Base-by-base conservation (phyloP, 2,888 invertebrate genomes). In the Syrista parreyssii region DNA sequence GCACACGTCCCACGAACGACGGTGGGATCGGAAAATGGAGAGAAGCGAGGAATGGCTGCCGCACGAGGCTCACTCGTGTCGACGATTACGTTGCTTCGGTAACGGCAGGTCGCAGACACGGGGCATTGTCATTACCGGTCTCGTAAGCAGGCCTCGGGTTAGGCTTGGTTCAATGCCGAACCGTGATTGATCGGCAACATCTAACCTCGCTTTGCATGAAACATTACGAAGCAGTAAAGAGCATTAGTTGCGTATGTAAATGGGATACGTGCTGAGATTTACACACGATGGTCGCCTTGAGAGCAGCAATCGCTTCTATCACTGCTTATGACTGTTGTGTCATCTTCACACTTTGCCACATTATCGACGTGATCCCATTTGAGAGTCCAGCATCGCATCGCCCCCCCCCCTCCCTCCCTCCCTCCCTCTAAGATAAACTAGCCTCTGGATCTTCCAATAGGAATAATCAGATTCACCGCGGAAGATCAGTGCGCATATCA, bases 141-240 rank as follows among this genome's bases (percentile, higher is more conserved):
- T 23, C 55, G 23, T 55, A 55, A 55, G 9, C 55, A 55, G 55
- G 55, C 55, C 23, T 55, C 55, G 71, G 71, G 71, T 71, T 71
- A 31, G 71, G 74, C 34, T 35, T 32, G 74, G 74, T 74, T 74
- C 74, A 74, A 74, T 74, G 74, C 74, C 74, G 74, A 74, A 74
- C 74, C 36, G 36, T 74, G 74, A 74, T 74, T 74, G 74, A 74
- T 74, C 32, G 74, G 33, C 74, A 74, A 35, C 74, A 6, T 74
- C 74, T 74, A 74, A 90, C 89, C 89, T 89, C 85, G 85, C 83
- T 88, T 89, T 86, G 87, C 89, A 89, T 87, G 84, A 81, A 79
- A 80, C 85, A 86, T 88, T 88, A 84, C 85, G 84, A 82, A 84
- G 55, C 55, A 55, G 55, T 1, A 9, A 23, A 84, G 82, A 82